Base-by-base conservation (phyloP, 2,797 vertebrate species). In the Girardinus metallicus region DNA sequence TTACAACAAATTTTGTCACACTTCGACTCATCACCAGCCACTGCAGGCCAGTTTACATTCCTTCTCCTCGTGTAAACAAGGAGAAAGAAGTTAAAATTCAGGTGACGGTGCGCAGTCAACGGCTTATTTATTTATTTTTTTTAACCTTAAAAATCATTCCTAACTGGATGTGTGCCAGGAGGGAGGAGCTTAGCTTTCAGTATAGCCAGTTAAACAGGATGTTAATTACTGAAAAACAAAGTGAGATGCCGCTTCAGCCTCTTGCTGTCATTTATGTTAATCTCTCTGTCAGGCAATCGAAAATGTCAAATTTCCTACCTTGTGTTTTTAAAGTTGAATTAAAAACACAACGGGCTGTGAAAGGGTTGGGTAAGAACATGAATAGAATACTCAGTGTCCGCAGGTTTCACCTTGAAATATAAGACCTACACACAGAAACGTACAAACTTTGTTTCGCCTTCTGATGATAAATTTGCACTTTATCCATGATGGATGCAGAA, bases 141-240 rank as follows among this genome's bases (percentile, higher is more conserved):
- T 3, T 3, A 49, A 64, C 6, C 71, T 75, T 12, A n/a, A 71
- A 79, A 81, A 57, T 55, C 2, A 75, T 70, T 66, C 44, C 2
- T 5, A 60, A 57, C 39, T 43, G 6, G 23, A 73, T 11, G 29
- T 15, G 47, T 21, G 36, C 39, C 62, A 74, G 36, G 13, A 4
- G 60, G 77, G 77, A 1, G 31, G 23, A 47, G 80, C 64, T 81
- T 8, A 29, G 10, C 1, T 10, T 73, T 64, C 23, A 43, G 31
- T 3, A 4, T 34, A 31, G 83, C 85, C 49, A 74, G 87, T 81
- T 60, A 29, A 79, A 73, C 68, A 1, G 53, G 73, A 74, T 68
- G 9, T 0, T 39, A 71, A 80, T 72, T 72, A 82, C 55, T 78
- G 0, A 1, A 82, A n/a, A 39, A 49, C 44, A 60, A 53, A 16